Conservation (phyloP, 2,113 vertebrate species). For the Xiphias gladius region DNA sequence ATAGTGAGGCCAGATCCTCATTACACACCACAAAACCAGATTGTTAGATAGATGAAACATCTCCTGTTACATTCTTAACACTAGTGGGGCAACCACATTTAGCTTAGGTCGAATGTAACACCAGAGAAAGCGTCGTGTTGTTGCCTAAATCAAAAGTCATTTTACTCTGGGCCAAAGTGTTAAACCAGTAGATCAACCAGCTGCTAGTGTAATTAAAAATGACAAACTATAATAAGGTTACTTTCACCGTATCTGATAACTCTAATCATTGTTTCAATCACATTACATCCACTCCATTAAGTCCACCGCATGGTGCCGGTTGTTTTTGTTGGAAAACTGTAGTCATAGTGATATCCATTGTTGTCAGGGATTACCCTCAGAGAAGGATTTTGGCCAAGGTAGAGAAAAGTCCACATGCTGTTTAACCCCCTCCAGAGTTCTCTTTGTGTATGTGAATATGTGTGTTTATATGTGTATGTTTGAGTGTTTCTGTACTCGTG, state of each 20-base stretch:
- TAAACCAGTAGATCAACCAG: background rate
- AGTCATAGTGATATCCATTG: background rate
- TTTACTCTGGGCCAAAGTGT: background rate
- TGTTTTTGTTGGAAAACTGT: background rate
- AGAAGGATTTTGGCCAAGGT: constrained; percentile 1
- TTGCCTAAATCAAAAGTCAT: background rate
- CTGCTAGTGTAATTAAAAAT: background rate
- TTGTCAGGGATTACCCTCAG: background rate
- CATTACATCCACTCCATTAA: constrained; percentile 10
- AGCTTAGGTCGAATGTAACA: background rate
- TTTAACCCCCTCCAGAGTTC: background rate
- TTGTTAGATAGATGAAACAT: background rate
- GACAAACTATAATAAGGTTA: background rate
- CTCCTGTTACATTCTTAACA: background rate
- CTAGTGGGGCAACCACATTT: background rate
- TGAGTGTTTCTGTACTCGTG: background rate
- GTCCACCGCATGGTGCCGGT: background rate
- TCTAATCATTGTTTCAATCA: constrained; percentile 2
- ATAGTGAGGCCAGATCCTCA: constrained; percentile 2
- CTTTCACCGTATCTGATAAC: background rate
- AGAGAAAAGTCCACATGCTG: background rate
- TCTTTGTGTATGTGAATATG: background rate
- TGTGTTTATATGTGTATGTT: background rate
- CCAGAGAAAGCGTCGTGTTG: background rate
- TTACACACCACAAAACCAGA: constrained; percentile 3